phyloP scores from a whole-genome alignment of 2,888 invertebrate species.

The Agonopterix heracliana region DNA sequence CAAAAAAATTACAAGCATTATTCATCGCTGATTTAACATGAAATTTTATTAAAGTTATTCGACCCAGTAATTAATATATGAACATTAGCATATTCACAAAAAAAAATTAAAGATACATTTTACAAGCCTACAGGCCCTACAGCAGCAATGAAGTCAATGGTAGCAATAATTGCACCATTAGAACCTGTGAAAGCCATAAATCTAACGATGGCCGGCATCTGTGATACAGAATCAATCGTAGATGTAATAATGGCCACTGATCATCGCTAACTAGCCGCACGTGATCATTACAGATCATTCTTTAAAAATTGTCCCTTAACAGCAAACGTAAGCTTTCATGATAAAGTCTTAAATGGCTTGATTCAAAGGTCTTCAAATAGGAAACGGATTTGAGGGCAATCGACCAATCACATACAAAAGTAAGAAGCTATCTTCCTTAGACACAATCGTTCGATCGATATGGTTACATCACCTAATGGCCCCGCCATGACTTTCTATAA shows the following conservation, averaged over 20 bases:
- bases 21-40: no score
- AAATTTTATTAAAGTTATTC: no score
- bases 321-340: no score
- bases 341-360: no score
- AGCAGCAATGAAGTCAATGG: conserved; percentile 32
- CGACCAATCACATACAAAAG: conserved; percentile 57
- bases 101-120: conserved; percentile 2
- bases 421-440: conserved; percentile 35
- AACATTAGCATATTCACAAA: no score
- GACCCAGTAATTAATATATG: no score
- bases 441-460: conserved; percentile 63
- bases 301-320: no score
- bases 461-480: conserved; percentile 68
- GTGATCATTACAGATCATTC: conserved; percentile 48
- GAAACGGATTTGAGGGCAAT: no score
- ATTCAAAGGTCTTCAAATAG: no score
- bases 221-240: conserved; percentile 52
- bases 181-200: conserved; percentile 62
- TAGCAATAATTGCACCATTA: conserved; percentile 55
- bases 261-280: conserved; percentile 68
- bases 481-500: conserved; percentile 73
- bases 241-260: conserved; percentile 51
- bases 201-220: conserved; percentile 46
- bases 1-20: no score
- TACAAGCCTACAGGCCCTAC: conserved; percentile 23